Conservation (phyloP, 2,888 invertebrate species). For the Melipona bicolor region DNA sequence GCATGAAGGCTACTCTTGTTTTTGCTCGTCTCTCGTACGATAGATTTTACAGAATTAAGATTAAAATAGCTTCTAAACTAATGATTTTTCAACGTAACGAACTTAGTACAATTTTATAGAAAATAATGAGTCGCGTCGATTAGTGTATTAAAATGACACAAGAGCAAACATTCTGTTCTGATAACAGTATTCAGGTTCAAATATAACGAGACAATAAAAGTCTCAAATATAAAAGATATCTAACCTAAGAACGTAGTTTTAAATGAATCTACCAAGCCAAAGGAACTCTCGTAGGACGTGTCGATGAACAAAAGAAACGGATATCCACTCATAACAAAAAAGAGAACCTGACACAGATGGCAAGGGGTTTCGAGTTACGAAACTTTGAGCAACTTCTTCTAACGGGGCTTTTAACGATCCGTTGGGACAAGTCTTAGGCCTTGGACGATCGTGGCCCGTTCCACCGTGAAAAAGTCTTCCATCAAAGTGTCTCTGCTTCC, state of each 20-base stretch:
- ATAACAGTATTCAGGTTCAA: too few species aligned
- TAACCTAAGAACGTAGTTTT: background rate
- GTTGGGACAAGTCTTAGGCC: slow-evolving; percentile 19
- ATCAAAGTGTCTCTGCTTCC: slow-evolving; percentile 46
- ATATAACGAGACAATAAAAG: too few species aligned
- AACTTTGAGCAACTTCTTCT: slow-evolving; percentile 32
- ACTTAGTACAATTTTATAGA: too few species aligned
- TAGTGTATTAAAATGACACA: too few species aligned
- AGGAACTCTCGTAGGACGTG: background rate
- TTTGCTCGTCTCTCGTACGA: too few species aligned
- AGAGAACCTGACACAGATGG: background rate
- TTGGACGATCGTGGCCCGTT: slow-evolving; percentile 50
- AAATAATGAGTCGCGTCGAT: too few species aligned
- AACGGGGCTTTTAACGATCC: slow-evolving; percentile 60
- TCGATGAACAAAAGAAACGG: background rate
- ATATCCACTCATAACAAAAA: slow-evolving; percentile 38
- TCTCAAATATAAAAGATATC: background rate
- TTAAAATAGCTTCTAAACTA: too few species aligned
- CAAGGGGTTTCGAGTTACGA: slow-evolving; percentile 27
- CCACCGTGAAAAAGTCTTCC: slow-evolving; percentile 54
- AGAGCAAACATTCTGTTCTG: too few species aligned
- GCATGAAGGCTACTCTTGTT: too few species aligned
- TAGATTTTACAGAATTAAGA: too few species aligned
- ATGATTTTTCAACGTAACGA: too few species aligned
- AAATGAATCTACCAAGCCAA: background rate